Evolutionary conservation across 2,113 vertebrate genomes (phyloP).

Genomic region (Tichodroma muraria): DNA sequence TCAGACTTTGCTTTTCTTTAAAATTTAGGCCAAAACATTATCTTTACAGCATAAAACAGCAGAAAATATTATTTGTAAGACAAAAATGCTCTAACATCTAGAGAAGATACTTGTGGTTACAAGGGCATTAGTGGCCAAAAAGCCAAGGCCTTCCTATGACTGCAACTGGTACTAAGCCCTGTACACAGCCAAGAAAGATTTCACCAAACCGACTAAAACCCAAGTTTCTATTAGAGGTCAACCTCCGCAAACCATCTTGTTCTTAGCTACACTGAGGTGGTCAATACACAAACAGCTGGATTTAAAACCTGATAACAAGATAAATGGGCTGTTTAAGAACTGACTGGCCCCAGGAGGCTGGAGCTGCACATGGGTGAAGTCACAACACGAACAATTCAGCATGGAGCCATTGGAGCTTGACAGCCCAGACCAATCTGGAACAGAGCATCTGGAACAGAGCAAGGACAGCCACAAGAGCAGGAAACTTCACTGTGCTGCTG

Average conservation of each 20-base stretch:
- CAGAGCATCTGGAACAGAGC: neutral
- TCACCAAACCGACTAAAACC: neutral
- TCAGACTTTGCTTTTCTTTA: neutral
- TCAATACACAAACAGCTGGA: neutral
- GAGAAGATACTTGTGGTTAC: neutral
- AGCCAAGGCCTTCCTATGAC: neutral
- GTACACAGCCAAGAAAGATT: neutral
- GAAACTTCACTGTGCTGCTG: neutral
- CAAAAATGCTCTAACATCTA: neutral
- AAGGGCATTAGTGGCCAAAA: neutral
- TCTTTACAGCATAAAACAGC: neutral
- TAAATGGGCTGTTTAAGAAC: neutral
- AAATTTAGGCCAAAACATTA: neutral
- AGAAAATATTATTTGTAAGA: neutral
- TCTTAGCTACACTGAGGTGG: neutral
- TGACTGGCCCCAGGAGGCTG: neutral
- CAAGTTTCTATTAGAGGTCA: neutral
- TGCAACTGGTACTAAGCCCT: neutral
- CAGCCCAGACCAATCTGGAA: neutral
- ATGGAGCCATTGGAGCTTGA: neutral
- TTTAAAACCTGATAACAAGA: neutral
- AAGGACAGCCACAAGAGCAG: neutral
- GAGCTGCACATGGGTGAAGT: neutral
- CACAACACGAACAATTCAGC: neutral
- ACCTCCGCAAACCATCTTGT: neutral